Evolutionary conservation across 2,888 invertebrate genomes (phyloP).

Genomic region (Tenthredo scrophulariae): DNA sequence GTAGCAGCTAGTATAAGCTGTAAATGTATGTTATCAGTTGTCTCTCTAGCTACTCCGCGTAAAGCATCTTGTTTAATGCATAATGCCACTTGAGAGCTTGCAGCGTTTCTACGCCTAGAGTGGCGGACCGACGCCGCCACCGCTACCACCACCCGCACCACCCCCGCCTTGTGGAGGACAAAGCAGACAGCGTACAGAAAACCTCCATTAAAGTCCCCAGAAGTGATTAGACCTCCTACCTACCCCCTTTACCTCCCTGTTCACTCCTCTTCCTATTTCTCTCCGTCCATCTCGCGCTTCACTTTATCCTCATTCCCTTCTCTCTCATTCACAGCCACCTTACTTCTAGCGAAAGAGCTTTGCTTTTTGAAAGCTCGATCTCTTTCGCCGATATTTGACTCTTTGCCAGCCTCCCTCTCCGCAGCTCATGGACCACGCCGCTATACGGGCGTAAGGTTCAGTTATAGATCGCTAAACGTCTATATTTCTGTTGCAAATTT

Average conservation of each 20-base stretch:
- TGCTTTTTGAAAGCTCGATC: slow-evolving; percentile 54
- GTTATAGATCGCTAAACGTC: not conserved
- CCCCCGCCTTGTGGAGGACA: slow-evolving; percentile 71
- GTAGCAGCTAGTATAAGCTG: not conserved
- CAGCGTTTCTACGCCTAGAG: slow-evolving; percentile 36
- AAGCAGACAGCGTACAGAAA: slow-evolving; percentile 78
- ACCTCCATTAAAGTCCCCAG: slow-evolving; percentile 78
- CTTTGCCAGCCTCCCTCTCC: slow-evolving; percentile 31
- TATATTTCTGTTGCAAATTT: not conserved
- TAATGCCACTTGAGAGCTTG: slow-evolving; percentile 49
- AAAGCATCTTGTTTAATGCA: slow-evolving; percentile 46
- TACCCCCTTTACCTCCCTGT: slow-evolving; percentile 55
- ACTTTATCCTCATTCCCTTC: slow-evolving; percentile 57
- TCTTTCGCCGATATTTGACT: slow-evolving; percentile 53
- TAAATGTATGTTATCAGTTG: slow-evolving; percentile 37
- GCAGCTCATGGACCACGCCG: slow-evolving; percentile 42
- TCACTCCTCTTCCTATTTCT: slow-evolving; percentile 48
- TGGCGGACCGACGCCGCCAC: slow-evolving; percentile 64
- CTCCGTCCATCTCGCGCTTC: slow-evolving; percentile 2
- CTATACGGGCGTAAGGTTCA: not conserved
- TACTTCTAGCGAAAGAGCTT: slow-evolving; percentile 39
- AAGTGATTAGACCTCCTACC: slow-evolving; percentile 76
- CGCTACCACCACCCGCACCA: not conserved
- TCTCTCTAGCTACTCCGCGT: slow-evolving; percentile 1
- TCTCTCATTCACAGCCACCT: slow-evolving; percentile 49